Evolutionary conservation across 2,113 vertebrate genomes (phyloP).

Genomic region (Suncus etruscus): DNA sequence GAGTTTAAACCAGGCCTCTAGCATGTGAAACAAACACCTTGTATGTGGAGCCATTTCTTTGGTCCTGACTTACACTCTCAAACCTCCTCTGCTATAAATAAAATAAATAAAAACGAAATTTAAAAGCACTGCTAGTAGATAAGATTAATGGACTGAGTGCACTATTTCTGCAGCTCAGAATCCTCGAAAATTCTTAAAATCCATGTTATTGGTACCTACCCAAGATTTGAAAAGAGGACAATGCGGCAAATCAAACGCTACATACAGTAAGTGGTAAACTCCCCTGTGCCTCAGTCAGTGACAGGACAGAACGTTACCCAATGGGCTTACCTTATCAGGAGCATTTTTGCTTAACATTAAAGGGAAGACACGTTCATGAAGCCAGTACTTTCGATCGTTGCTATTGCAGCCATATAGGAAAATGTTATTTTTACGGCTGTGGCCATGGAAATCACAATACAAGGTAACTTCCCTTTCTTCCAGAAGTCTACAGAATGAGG

Average conservation of each 20-base stretch:
- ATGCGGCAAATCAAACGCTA: background rate
- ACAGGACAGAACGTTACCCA: background rate
- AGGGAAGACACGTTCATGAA: slow-evolving; percentile 92
- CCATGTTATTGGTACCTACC: background rate
- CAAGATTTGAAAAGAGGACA: background rate
- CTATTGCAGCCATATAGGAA: slow-evolving; percentile 95
- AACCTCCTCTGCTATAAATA: no score
- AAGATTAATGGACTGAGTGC: no score
- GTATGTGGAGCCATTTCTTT: no score
- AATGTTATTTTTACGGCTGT: slow-evolving; percentile 95
- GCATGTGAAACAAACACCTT: no score
- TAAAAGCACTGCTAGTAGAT: no score
- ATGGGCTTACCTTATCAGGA: slow-evolving; percentile 89
- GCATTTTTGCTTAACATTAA: slow-evolving; percentile 98
- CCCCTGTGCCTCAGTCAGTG: background rate
- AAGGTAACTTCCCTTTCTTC: slow-evolving; percentile 91
- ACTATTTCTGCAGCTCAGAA: background rate
- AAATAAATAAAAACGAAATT: no score
- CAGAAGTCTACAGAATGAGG: slow-evolving; percentile 86
- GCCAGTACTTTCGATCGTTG: slow-evolving; percentile 62
- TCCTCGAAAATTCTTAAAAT: background rate
- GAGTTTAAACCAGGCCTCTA: no score
- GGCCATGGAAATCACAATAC: slow-evolving; percentile 96
- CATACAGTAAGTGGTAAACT: fast-evolving
- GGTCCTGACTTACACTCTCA: no score